Evolutionary conservation across 2,113 vertebrate species (phyloP), one percentile per base, ranked within the genome.

Genomic region (Montifringilla adamsi): DNA sequence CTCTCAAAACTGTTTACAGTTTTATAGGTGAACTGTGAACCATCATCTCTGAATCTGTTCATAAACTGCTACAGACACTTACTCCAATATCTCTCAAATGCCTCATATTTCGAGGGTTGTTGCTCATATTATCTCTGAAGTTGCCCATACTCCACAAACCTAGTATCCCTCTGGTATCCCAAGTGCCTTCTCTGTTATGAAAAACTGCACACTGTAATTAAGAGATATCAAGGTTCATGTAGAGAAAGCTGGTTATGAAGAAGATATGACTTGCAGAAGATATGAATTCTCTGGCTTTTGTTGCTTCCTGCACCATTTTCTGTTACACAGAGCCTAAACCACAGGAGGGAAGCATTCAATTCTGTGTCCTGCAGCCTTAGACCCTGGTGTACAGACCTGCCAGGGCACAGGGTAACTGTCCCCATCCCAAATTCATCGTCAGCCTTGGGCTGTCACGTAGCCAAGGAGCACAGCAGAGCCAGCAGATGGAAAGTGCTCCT

Each of bases 21-120:
- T 96, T 96, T 96, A 87, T 89, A 84, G 88, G 83, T 94, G 92
- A 94, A 90, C 92, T 90, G 92, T 94, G 93, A 97, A 89, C 83
- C 44, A 87, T 94, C 90, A 84, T 90, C 79, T 89, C 68, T 84
- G 88, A 90, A 86, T 94, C 90, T 86, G 60, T 87, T 93, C 90
- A 93, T 92, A 89, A 96, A 95, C 73, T 90, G 60, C 88, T 92
- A 46, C 31, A 90, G 93, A 44, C 83, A 73, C 52, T 93, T 88
- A 78, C 30, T 89, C 59, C 83, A 90, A 60, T 94, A 88, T 58
- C 83, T 93, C 93, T 96, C 93, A 56, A 75, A 94, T 87, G 93
- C 66, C 94, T 90, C 76, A 53, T 95, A 83, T 96, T 96, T 95
- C 90, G 76, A 75, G 56, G 39, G 28, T 20, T 86, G 76, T 64